Evolutionary conservation across 2,113 vertebrate genomes (phyloP).

Genomic region (Alethe castanea): DNA sequence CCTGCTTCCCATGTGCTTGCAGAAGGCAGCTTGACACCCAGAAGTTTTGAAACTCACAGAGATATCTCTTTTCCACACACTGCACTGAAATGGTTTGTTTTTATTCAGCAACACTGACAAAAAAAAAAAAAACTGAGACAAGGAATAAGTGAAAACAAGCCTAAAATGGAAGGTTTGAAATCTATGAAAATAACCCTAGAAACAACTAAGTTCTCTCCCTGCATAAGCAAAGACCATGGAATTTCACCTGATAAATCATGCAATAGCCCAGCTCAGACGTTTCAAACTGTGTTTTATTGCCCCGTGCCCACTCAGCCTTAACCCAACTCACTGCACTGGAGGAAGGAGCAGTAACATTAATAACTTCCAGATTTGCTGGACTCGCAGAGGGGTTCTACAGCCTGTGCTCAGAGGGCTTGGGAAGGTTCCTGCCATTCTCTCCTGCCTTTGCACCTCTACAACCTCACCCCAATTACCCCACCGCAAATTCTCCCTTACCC

Average conservation of each 20-base stretch:
- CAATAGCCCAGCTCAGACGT: background rate
- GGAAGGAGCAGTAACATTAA: background rate
- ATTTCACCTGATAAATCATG: background rate
- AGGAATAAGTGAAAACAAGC: background rate
- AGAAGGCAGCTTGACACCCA: background rate
- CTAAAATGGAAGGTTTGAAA: background rate
- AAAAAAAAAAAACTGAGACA: background rate
- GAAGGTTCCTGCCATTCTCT: background rate
- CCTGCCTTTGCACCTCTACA: background rate
- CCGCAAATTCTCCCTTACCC: too few relatives aligned
- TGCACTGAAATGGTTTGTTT: background rate
- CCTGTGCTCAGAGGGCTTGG: background rate
- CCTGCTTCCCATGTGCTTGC: background rate
- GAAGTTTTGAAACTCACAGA: background rate
- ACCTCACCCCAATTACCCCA: background rate
- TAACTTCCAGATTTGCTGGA: background rate
- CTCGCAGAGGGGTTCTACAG: rapidly evolving
- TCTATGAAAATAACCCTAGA: background rate
- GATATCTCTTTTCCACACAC: background rate
- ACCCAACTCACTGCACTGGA: background rate
- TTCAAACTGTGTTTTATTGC: background rate
- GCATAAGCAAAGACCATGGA: background rate
- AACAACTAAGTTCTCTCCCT: background rate
- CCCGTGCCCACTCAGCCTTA: background rate
- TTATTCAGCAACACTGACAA: background rate